A percentile compares a stretch with the other conserved stretches of the same genome.
Conservation (phyloP, 2,797 vertebrate species). For the Rhinophrynus dorsalis region DNA sequence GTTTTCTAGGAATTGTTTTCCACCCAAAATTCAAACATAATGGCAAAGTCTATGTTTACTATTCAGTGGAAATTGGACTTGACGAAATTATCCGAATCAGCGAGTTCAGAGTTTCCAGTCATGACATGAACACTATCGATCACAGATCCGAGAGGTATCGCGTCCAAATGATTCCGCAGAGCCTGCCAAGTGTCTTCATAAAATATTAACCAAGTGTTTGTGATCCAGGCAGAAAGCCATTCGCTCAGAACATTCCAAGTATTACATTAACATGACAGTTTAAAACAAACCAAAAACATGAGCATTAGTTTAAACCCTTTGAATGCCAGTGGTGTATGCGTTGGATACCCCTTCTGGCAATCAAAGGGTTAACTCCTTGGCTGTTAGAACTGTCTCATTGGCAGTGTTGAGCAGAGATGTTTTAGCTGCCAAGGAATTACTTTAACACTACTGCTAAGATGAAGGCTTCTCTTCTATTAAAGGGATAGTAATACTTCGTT, state of each 20-base stretch:
- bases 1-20: constrained; percentile 88
- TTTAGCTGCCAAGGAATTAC: too few relatives aligned
- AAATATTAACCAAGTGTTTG: constrained; percentile 6
- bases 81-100: constrained; percentile 93
- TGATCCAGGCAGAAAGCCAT: constrained; percentile 9
- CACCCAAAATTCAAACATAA: constrained; percentile 87
- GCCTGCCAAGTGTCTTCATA: not conserved
- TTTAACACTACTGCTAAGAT: too few relatives aligned
- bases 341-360: too few relatives aligned
- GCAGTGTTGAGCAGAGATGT: too few relatives aligned
- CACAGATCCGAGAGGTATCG: constrained; percentile 89
- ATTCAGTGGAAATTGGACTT: constrained; percentile 82
- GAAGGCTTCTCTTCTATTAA: too few relatives aligned
- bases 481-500: too few relatives aligned
- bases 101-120: constrained; percentile 85
- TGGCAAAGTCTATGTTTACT: constrained; percentile 90
- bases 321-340: too few relatives aligned
- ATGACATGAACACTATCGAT: constrained; percentile 86
- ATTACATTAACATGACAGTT: too few relatives aligned
- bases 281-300: too few relatives aligned
- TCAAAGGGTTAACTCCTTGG: too few relatives aligned
- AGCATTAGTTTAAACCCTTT: too few relatives aligned
- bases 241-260: not conserved
- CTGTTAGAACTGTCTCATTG: too few relatives aligned
- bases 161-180: not conserved